Conservation (phyloP, 1,140 invertebrate genomes). For the Aphelenchoides fujianensis region DNA sequence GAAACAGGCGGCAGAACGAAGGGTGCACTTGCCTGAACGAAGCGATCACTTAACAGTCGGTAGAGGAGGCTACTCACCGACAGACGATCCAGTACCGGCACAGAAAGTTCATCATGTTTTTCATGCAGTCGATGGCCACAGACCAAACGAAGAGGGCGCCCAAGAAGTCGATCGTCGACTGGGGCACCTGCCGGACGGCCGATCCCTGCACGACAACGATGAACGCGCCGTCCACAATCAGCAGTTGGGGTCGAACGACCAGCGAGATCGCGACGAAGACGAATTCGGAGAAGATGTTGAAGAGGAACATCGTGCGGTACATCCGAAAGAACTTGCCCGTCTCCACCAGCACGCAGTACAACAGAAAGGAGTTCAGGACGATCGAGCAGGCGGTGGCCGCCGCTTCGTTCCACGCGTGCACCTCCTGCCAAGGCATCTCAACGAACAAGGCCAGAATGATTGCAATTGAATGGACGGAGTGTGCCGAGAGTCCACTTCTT, state of each 20-base stretch:
- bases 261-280: background rate
- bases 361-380: background rate
- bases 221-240: background rate
- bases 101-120: background rate
- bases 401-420: background rate
- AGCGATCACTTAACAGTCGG: background rate
- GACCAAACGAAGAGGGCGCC: background rate
- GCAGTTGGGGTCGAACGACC: background rate
- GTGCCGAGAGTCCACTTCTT: no score
- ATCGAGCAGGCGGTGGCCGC: background rate
- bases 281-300: background rate
- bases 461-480: no score
- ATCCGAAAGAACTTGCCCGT: background rate
- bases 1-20: background rate
- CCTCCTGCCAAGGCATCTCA: background rate
- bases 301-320: background rate
- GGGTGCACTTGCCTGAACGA: background rate
- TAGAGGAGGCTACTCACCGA: background rate
- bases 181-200: background rate
- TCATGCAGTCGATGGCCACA: background rate
- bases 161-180: background rate
- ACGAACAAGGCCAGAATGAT: no score
- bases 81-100: background rate
- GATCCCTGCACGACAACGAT: background rate
- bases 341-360: background rate